Base-by-base conservation (phyloP, 2,797 vertebrate species). In the Bradypodion pumilum region DNA sequence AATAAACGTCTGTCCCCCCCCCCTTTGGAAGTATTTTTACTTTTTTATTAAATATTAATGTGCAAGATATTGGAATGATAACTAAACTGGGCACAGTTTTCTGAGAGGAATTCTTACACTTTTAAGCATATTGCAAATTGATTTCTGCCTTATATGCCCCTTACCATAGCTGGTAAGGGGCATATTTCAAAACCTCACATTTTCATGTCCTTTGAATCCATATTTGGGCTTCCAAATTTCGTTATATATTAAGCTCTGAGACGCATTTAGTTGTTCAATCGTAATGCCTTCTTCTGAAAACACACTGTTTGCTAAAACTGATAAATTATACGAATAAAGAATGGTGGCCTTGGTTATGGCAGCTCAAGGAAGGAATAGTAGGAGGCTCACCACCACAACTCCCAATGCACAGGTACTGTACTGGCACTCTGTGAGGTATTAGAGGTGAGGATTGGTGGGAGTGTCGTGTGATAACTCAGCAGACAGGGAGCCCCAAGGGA, bases 41-140 rank as follows among this genome's bases (percentile, higher is more conserved):
- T 81, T 2, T 19, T 70, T 80, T 86, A 88, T 85, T 76, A 90
- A 88, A 78, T 82, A 92, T 78, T 89, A 88, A 74, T 49, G 49
- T 69, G 12, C 1, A 3, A 42, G 32, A 75, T 42, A 83, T 8
- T 15, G 70, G 42, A 92, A 70, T 5, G 6, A 13, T 68, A 69
- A 92, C 84, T 12, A 80, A 56, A 73, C 85, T 91, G 72, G 89
- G 91, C n/a, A 79, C 44, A 77, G 23, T 68, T 81, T 87, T 87
- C 44, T 83, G 70, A 2, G 72, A 32, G 52, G 10, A 13, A 78
- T 86, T 35, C 2, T 42, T 65, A 44, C 5, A 66, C 63, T 75
- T 66, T 68, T 52, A 74, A 86, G 29, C 62, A 73, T 23, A 35
- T 42, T 56, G 89, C 90, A 73, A 74, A 88, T 86, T 89, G 86